Evolutionary conservation across 2,113 vertebrate species (phyloP).

Genomic region (Hydrochoerus hydrochaeris): DNA sequence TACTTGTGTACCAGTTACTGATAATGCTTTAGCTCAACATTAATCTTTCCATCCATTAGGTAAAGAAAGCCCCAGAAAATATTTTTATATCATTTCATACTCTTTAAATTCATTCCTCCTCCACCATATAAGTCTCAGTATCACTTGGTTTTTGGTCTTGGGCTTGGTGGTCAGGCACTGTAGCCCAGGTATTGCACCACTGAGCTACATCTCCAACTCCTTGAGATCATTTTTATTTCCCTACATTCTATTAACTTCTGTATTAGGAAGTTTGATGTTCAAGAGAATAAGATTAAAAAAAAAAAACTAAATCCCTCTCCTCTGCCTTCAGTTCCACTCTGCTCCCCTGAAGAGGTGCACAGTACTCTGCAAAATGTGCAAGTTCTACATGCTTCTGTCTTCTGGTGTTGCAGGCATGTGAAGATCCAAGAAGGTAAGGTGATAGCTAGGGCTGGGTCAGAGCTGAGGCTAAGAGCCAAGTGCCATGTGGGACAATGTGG

Average conservation of each 20-base stretch:
- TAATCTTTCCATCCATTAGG: neutral
- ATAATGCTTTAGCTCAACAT: neutral
- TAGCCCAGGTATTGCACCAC: neutral
- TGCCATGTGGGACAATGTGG: neutral
- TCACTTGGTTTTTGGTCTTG: neutral
- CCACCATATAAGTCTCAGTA: neutral
- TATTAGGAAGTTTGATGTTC: neutral
- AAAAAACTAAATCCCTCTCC: neutral
- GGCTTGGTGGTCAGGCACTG: neutral
- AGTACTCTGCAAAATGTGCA: neutral
- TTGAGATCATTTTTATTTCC: neutral
- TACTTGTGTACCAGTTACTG: neutral
- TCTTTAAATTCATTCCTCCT: neutral
- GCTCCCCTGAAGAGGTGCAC: neutral
- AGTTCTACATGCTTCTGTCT: neutral
- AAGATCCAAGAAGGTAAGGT: neutral
- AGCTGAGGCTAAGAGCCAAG: neutral
- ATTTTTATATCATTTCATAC: neutral
- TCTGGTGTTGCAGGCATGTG: neutral
- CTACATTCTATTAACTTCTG: neutral
- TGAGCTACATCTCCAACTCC: neutral
- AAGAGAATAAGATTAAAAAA: neutral
- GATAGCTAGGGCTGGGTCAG: neutral
- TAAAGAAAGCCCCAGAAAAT: neutral
- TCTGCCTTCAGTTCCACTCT: neutral